Percentiles rank a stretch among this genome's conserved stretches.
Evolutionary conservation across 2,888 invertebrate genomes (phyloP).

Genomic region (Sarcophaga variegata): DNA sequence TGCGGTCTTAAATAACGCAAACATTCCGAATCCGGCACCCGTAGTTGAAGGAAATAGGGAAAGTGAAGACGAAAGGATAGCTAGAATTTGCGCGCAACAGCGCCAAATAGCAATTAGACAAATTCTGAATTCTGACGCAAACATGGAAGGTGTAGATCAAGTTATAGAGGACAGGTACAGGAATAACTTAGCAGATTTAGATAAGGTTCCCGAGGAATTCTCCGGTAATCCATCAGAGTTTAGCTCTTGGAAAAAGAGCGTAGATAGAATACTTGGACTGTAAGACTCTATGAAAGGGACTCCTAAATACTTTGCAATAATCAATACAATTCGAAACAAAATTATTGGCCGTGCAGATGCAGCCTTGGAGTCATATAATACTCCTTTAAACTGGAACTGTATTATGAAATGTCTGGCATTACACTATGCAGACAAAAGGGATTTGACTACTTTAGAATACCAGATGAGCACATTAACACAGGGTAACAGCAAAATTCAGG

Average conservation of each 20-base stretch:
- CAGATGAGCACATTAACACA: not conserved
- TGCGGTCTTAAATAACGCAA: too few relatives aligned
- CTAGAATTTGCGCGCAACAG: too few relatives aligned
- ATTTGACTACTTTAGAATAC: not conserved
- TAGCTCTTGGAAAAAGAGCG: conserved; percentile 45
- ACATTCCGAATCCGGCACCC: too few relatives aligned
- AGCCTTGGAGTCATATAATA: conserved; percentile 40
- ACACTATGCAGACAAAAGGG: not conserved
- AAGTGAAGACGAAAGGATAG: too few relatives aligned
- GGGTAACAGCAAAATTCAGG: not conserved
- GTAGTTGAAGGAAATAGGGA: too few relatives aligned
- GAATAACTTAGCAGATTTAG: not conserved
- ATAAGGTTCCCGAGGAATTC: conserved; percentile 5
- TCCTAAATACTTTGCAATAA: conserved; percentile 45
- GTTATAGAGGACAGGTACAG: too few relatives aligned
- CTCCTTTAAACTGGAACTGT: too few relatives aligned
- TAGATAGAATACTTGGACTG: conserved; percentile 8
- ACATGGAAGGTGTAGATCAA: too few relatives aligned
- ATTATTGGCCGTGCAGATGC: conserved; percentile 43
- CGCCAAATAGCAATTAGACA: too few relatives aligned
- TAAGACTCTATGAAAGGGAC: conserved; percentile 41
- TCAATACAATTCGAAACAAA: conserved; percentile 44
- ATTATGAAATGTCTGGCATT: not conserved
- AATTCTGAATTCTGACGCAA: too few relatives aligned
- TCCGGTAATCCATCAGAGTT: conserved; percentile 12